A percentile compares a stretch with the other conserved stretches of the same genome.
phyloP scores from a whole-genome alignment of 2,113 vertebrate species.

The Psophia crepitans region DNA sequence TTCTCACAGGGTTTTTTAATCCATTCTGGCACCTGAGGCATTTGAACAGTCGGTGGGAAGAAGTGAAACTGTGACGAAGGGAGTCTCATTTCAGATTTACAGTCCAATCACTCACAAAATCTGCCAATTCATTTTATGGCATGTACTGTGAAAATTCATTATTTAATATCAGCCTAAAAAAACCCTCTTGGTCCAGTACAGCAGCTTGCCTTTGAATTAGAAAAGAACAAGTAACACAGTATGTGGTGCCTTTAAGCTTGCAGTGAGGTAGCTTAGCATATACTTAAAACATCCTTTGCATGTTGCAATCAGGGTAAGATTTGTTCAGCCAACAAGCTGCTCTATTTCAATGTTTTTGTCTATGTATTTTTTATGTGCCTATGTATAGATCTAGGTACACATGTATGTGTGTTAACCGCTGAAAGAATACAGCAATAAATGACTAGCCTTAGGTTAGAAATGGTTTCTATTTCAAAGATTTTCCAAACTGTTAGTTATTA shows the following conservation, averaged over 20 bases:
- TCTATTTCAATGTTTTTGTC: not conserved
- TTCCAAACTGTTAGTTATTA: not conserved
- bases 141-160: constrained; percentile 44
- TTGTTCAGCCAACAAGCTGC: not conserved
- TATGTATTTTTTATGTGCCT: not conserved
- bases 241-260: not conserved
- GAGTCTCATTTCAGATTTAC: constrained; percentile 57
- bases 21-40: constrained; percentile 66
- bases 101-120: constrained; percentile 32
- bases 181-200: not conserved
- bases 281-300: not conserved
- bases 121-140: constrained; percentile 32
- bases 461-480: not conserved
- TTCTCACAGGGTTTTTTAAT: constrained; percentile 63
- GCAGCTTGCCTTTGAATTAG: not conserved
- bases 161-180: constrained; percentile 38
- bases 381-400: not conserved
- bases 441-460: not conserved
- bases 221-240: not conserved
- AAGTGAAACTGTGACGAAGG: constrained; percentile 27
- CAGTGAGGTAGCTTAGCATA: not conserved
- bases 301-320: not conserved
- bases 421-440: not conserved
- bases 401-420: not conserved
- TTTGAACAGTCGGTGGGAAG: constrained; percentile 64